These are phyloP conservation scores for Solenodon paradoxus DNA, from an alignment of 2,113 vertebrate species.

Conservation along the genomic window DNA sequence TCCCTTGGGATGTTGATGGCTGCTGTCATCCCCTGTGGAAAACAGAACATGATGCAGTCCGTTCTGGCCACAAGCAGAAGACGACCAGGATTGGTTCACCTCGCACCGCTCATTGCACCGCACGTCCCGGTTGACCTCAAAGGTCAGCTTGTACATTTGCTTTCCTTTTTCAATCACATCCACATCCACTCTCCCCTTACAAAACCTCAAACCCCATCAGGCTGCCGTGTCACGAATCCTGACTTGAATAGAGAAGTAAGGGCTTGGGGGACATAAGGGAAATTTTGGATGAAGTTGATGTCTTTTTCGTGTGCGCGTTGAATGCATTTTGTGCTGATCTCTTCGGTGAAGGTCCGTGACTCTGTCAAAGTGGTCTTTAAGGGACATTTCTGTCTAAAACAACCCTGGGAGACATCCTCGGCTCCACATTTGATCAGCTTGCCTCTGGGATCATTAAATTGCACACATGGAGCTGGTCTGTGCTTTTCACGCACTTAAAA, in stretches of 20 bases:
- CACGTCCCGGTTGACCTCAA: neutral
- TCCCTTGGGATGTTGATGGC: neutral
- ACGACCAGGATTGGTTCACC: neutral
- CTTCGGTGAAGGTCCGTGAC: neutral
- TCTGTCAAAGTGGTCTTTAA: neutral
- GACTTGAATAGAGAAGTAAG: neutral
- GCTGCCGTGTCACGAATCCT: neutral
- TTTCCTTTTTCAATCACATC: neutral
- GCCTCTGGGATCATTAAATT: constrained; percentile 2
- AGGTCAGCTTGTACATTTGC: neutral
- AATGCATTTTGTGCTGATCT: neutral
- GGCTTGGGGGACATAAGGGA: neutral
- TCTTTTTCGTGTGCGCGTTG: neutral
- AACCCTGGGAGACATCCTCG: neutral
- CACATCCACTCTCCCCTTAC: neutral
- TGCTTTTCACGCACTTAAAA: neutral
- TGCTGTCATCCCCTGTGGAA: neutral
- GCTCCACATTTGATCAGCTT: neutral
- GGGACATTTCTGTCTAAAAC: neutral
- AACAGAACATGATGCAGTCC: neutral
- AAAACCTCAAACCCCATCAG: neutral
- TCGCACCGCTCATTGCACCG: neutral
- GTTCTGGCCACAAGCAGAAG: neutral
- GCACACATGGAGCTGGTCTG: neutral
- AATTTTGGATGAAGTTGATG: neutral